A percentile compares a stretch with the other conserved stretches of the same genome.
phyloP scores from a whole-genome alignment of 2,797 vertebrate genomes.

The Coluber constrictor region DNA sequence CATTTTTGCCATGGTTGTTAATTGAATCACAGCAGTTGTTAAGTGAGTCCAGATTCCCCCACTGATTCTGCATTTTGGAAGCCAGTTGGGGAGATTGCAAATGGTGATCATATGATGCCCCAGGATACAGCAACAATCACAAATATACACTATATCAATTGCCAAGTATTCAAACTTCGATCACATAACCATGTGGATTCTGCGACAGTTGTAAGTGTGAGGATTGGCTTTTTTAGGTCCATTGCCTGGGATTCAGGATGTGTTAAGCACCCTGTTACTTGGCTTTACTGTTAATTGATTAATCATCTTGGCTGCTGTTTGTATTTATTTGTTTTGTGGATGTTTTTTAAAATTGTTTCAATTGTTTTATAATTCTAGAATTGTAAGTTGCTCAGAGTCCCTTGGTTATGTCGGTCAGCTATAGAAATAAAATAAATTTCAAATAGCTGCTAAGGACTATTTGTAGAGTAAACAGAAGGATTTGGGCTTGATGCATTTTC shows the following conservation, averaged over 20 bases:
- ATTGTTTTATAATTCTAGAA: background rate
- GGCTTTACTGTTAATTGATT: background rate
- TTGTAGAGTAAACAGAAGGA: background rate
- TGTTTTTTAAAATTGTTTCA: background rate
- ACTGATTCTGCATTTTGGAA: background rate
- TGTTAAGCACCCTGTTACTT: background rate
- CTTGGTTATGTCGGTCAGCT: background rate
- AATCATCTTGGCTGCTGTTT: background rate
- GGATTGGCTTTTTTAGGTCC: background rate
- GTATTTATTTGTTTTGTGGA: background rate
- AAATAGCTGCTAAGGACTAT: background rate
- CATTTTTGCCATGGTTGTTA: background rate
- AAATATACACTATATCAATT: background rate
- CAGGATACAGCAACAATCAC: background rate
- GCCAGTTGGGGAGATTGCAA: background rate
- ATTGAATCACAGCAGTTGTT: background rate
- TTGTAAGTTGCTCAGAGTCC: background rate
- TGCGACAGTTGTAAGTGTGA: background rate
- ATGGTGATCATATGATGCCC: background rate
- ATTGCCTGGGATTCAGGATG: background rate
- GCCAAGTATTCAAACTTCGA: background rate
- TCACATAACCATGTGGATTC: background rate
- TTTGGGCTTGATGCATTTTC: background rate
- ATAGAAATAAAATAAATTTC: background rate
- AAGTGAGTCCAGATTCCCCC: background rate